These are phyloP conservation scores for Anniella stebbinsi DNA, from an alignment of 2,797 vertebrate species.

Conservation along the genomic window DNA sequence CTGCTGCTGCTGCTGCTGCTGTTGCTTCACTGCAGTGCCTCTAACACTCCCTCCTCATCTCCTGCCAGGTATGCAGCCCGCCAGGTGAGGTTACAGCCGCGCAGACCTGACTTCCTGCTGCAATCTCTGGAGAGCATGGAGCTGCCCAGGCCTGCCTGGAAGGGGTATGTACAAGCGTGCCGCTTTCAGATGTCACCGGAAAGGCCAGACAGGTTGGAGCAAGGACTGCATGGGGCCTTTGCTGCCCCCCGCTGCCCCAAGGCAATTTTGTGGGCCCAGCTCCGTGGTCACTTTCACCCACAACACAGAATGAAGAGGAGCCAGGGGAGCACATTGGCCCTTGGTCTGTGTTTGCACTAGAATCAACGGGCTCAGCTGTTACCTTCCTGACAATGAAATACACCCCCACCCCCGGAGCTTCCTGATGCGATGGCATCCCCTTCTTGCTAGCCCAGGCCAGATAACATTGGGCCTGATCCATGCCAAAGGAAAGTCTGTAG, in stretches of 20 bases:
- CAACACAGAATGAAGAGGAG: neutral
- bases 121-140: conserved; percentile 65
- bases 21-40: neutral
- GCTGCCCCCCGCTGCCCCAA: neutral
- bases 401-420: neutral
- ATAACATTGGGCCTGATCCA: too few species aligned
- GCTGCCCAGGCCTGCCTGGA: conserved; percentile 22
- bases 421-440: neutral
- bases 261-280: neutral
- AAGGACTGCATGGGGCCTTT: too few species aligned
- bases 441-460: neutral
- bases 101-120: conserved; percentile 77
- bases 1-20: neutral
- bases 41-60: neutral
- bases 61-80: conserved; percentile 67
- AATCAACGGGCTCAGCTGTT: neutral
- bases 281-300: neutral
- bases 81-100: conserved; percentile 75
- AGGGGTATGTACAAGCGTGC: conserved; percentile 40
- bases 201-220: too few species aligned
- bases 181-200: neutral
- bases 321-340: neutral
- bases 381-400: neutral
- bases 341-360: neutral
- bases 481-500: neutral